Percentiles rank a stretch among this genome's conserved stretches.
These are phyloP conservation scores for Climacteris rufus DNA, from an alignment of 2,113 vertebrate species.

Conservation along the genomic window DNA sequence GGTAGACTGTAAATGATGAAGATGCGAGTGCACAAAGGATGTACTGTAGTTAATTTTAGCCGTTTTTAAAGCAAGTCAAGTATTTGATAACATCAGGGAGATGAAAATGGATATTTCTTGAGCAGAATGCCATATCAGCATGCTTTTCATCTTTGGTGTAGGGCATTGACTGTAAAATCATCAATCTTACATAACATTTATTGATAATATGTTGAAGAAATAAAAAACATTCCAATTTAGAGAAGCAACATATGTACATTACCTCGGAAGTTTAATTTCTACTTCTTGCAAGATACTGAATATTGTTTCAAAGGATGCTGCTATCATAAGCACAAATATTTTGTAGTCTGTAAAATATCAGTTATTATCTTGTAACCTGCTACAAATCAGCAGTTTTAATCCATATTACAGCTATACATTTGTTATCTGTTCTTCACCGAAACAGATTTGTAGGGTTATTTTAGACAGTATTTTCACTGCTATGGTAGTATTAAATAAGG, in stretches of 20 bases:
- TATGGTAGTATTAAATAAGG: neutral
- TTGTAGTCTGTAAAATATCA: neutral
- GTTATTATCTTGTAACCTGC: neutral
- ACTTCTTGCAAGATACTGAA: neutral
- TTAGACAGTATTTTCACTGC: neutral
- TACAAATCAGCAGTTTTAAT: neutral
- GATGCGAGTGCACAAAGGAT: neutral
- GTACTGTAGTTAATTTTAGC: neutral
- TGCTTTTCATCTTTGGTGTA: neutral
- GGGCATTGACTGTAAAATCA: neutral
- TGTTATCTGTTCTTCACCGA: neutral
- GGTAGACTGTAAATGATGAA: neutral
- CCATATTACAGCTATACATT: neutral
- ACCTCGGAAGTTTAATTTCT: neutral
- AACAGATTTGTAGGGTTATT: neutral
- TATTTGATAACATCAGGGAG: neutral
- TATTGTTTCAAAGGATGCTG: neutral
- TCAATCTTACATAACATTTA: neutral
- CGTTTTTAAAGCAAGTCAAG: neutral
- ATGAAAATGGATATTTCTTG: neutral
- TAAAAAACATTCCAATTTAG: neutral
- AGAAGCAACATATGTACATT: neutral
- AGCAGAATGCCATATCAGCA: neutral
- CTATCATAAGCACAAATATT: neutral
- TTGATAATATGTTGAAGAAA: neutral